Evolutionary conservation across 2,888 invertebrate genomes (phyloP), one percentile per base, ranked within the genome.

Genomic region (Hyposoter dolosus): DNA sequence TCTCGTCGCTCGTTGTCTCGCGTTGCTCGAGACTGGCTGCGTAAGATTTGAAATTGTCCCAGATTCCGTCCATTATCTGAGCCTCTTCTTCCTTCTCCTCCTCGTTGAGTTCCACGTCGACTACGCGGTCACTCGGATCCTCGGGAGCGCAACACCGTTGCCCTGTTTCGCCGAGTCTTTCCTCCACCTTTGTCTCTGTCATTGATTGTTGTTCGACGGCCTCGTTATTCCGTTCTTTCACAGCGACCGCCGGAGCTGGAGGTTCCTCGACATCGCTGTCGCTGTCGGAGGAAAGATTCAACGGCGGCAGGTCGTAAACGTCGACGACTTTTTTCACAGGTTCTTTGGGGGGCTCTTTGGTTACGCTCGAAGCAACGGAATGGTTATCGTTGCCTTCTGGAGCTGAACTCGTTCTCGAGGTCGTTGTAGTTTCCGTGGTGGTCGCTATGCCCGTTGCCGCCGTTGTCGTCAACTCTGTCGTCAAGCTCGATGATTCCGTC

Each of bases 261-360:
- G 53, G 56, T 5, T 94, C 94, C 35, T 96, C 96, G 3, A 94
- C 96, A 87, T 97, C 97, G 87, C 97, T 97, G 90, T 98, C 98
- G 92, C 97, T 97, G 91, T 98, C 98, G 0, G 98, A 98, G 1
- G 95, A 95, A 63, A 98, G 95, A 95, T 98, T 98, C 63, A 98
- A 94, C 3, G 97, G 98, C 3, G 97, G 98, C 79, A 98, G 94
- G 94, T 98, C 96, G 87, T 95, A 95, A 1, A 96, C 95, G 91
- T 96, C 97, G 5, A 96, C 95, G 76, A 96, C 95, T 82, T 92
- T 94, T 76, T 92, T 94, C 12, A 91, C 88, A 6, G 92, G 90
- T 88, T 95, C 95, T 43, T 94, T 90, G 89, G 87, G 32, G 89
- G 87, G 32, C 86, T 85, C 86, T 89, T 92, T 88, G 90, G 92